phyloP scores from a whole-genome alignment of 1,140 invertebrate genomes.

The Zaprionus capensis region DNA sequence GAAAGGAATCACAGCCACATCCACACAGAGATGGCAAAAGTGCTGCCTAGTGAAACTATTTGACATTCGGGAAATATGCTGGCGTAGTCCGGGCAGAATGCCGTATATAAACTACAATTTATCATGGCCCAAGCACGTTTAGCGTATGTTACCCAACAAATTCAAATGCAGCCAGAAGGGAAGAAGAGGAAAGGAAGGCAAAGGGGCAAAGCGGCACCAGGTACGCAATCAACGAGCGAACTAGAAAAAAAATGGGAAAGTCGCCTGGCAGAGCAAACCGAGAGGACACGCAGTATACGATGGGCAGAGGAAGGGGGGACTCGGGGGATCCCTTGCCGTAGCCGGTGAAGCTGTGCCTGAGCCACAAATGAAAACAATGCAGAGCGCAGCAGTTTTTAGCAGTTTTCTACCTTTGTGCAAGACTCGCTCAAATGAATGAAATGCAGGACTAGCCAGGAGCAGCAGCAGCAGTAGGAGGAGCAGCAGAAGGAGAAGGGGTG shows the following conservation, averaged over 20 bases:
- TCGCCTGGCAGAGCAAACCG: slow-evolving; percentile 36
- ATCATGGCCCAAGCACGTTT: slow-evolving; percentile 66
- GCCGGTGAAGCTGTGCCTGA: slow-evolving; percentile 26
- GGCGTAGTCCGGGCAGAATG: slow-evolving; percentile 16
- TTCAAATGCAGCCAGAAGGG: slow-evolving; percentile 49
- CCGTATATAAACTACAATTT: slow-evolving; percentile 64
- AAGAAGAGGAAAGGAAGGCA: not conserved
- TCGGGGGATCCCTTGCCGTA: not conserved
- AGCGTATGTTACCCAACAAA: slow-evolving; percentile 73
- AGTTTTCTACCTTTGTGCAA: slow-evolving; percentile 71
- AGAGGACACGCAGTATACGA: slow-evolving; percentile 32
- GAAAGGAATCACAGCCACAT: not conserved
- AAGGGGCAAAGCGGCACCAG: slow-evolving; percentile 18
- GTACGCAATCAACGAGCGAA: slow-evolving; percentile 47
- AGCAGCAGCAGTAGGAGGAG: not conserved
- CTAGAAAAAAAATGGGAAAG: slow-evolving; percentile 32
- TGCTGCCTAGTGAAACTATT: slow-evolving; percentile 4
- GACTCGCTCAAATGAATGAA: slow-evolving; percentile 52
- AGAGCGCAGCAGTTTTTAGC: slow-evolving; percentile 74
- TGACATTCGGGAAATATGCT: slow-evolving; percentile 61
- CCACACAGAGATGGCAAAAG: not conserved
- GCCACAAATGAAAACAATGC: slow-evolving; percentile 75
- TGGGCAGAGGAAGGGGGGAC: rapidly evolving
- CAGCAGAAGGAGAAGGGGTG: not conserved
- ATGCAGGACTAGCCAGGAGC: slow-evolving; percentile 23